Conservation (phyloP, 2,797 vertebrate genomes). For the Xenops minutus region DNA sequence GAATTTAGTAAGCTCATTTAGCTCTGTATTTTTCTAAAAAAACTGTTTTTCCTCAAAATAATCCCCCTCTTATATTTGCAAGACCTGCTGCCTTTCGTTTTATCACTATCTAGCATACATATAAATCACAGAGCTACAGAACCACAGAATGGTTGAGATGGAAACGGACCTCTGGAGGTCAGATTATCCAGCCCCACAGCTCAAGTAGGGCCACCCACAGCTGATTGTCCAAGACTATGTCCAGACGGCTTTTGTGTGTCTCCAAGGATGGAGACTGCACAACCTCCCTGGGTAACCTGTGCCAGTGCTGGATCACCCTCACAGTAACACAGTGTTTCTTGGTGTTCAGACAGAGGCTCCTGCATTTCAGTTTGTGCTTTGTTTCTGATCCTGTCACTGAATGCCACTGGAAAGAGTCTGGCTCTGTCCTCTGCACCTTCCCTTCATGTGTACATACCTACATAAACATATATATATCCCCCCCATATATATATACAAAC, state of each 20-base stretch:
- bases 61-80: background rate
- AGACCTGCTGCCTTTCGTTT: background rate
- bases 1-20: background rate
- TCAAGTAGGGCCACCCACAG: background rate
- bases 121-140: background rate
- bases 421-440: background rate
- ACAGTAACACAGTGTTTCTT: background rate
- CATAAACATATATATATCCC: accelerated
- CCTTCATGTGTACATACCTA: accelerated
- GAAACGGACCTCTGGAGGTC: background rate
- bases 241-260: background rate
- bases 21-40: background rate
- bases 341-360: background rate
- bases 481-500: background rate
- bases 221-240: background rate
- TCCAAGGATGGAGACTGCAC: background rate
- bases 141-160: background rate
- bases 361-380: background rate
- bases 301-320: background rate
- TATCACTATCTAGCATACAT: background rate
- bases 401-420: background rate
- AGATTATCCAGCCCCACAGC: background rate
- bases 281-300: background rate
- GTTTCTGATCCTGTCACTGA: background rate
- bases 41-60: background rate